phyloP scores from a whole-genome alignment of 2,797 vertebrate species.

The Myiotriccus ornatus region DNA sequence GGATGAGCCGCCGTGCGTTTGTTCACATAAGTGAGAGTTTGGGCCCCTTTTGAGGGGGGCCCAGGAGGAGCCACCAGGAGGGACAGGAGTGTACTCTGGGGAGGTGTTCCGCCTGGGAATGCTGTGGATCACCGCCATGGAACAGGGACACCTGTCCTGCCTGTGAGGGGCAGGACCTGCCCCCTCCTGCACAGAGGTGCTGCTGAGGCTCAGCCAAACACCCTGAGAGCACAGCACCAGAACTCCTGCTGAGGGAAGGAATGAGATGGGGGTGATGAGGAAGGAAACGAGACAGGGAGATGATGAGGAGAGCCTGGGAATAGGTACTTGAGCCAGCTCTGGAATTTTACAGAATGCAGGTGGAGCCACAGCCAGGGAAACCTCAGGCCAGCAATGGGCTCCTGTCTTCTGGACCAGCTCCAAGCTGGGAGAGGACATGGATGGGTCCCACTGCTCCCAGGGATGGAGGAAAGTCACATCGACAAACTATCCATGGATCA shows the following conservation, averaged over 20 bases:
- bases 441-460: not conserved
- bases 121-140: not conserved
- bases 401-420: not conserved
- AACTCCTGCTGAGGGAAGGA: not conserved
- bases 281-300: not conserved
- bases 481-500: not conserved
- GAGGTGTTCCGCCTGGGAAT: not conserved
- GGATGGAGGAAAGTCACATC: not conserved
- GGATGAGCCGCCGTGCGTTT: not conserved
- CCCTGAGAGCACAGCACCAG: not conserved
- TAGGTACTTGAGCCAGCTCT: rapidly evolving
- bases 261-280: not conserved
- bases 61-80: not conserved
- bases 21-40: not conserved
- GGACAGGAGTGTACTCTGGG: not conserved
- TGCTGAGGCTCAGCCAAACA: not conserved
- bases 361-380: rapidly evolving
- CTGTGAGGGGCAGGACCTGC: not conserved
- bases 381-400: not conserved
- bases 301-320: not conserved
- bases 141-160: not conserved
- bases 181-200: not conserved
- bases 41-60: not conserved
- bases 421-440: not conserved
- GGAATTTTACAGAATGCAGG: not conserved